Conservation (phyloP, 2,888 invertebrate species). For the Nomada flava region DNA sequence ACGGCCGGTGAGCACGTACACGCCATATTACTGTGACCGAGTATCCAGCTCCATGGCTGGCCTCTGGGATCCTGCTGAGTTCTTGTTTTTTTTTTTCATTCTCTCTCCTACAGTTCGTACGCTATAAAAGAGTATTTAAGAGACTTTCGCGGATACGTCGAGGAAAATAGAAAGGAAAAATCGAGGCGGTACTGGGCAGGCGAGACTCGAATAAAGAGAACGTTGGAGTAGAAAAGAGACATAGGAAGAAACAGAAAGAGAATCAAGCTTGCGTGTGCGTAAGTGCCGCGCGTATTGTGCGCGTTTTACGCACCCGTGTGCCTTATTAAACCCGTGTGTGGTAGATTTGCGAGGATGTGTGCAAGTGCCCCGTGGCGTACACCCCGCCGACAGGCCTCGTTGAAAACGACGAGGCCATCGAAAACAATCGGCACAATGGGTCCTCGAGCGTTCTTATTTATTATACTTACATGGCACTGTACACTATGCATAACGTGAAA, state of each 20-base stretch:
- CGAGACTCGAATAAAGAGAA: background rate
- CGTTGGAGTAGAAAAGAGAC: constrained; percentile 41
- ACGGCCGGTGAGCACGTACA: constrained; percentile 67
- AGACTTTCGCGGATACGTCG: constrained; percentile 62
- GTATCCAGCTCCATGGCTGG: constrained; percentile 64
- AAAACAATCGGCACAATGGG: constrained; percentile 80
- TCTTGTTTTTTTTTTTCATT: constrained; percentile 43
- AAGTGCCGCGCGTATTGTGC: background rate
- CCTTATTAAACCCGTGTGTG: background rate
- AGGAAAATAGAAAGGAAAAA: constrained; percentile 23
- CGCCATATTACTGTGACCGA: constrained; percentile 67
- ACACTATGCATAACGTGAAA: constrained; percentile 62
- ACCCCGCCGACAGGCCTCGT: constrained; percentile 71
- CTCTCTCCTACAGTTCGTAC: constrained; percentile 5
- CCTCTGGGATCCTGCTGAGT: constrained; percentile 67
- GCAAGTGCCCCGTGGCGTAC: constrained; percentile 73
- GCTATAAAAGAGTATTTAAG: constrained; percentile 67
- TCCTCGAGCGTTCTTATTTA: constrained; percentile 77
- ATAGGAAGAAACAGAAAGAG: constrained; percentile 11
- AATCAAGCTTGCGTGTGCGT: background rate
- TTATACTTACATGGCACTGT: constrained; percentile 76
- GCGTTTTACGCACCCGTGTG: background rate
- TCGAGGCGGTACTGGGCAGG: background rate
- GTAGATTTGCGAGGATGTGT: background rate
- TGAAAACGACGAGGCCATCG: constrained; percentile 74